Percentiles rank a stretch among this genome's conserved stretches.
Evolutionary conservation across 2,888 invertebrate species (phyloP).

Genomic region (Sepiola atlantica): DNA sequence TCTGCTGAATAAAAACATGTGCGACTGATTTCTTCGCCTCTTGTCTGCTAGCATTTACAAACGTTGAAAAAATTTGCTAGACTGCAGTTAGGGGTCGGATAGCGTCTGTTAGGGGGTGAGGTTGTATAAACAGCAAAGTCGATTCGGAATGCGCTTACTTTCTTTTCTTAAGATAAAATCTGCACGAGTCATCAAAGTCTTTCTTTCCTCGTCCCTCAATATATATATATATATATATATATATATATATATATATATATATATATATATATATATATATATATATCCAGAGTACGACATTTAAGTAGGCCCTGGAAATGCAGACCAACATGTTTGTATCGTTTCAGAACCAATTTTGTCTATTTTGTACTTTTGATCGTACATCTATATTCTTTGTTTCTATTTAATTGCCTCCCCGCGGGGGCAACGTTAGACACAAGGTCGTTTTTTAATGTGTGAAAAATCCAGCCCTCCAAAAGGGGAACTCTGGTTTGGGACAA

Average conservation of each 20-base stretch:
- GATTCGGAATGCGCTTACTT: background rate
- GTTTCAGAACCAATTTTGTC: too few species aligned
- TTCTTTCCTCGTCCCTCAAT: background rate
- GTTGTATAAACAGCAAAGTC: background rate
- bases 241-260: too few species aligned
- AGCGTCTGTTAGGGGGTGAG: background rate
- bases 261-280: too few species aligned
- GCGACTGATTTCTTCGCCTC: background rate
- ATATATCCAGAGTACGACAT: background rate
- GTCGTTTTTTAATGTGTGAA: too few species aligned
- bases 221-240: background rate
- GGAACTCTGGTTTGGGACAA: too few species aligned
- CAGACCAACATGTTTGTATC: background rate
- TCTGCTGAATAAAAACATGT: background rate
- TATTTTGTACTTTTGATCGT: too few species aligned
- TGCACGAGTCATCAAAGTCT: slow-evolving; percentile 1
- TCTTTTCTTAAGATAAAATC: background rate
- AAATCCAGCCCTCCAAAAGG: too few species aligned
- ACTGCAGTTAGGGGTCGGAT: background rate
- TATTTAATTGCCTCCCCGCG: too few species aligned
- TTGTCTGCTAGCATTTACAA: background rate
- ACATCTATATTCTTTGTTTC: too few species aligned
- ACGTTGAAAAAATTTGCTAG: background rate
- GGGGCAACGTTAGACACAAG: too few species aligned
- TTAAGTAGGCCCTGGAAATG: background rate